These are phyloP conservation scores for Thereuonema tuberculata DNA, from an alignment of 1,140 invertebrate species.

Conservation along the genomic window DNA sequence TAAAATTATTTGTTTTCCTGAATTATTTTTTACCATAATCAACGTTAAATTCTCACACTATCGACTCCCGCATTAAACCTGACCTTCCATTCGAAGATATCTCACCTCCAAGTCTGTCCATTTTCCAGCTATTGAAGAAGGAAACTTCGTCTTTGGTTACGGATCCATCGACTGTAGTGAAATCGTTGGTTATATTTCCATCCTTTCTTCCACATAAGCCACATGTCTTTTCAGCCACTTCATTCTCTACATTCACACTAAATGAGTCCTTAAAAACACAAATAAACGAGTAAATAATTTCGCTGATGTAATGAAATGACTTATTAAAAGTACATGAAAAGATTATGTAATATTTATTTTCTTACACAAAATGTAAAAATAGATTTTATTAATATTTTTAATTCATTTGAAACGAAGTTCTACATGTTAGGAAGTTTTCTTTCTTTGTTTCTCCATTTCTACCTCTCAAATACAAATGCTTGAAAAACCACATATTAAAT, in stretches of 20 bases:
- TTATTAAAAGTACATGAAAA: no score
- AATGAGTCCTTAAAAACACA: constrained; percentile 36
- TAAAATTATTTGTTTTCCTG: not conserved
- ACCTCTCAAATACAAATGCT: no score
- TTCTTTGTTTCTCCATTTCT: no score
- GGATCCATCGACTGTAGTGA: constrained; percentile 42
- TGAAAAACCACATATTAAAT: no score
- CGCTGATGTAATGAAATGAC: not conserved
- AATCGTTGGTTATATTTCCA: constrained; percentile 51
- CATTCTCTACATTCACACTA: constrained; percentile 46
- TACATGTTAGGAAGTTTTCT: no score
- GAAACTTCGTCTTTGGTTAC: constrained; percentile 31
- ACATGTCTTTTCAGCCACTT: constrained; percentile 57
- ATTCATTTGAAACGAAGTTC: no score
- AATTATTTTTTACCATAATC: not conserved
- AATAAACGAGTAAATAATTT: constrained; percentile 7
- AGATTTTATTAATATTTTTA: no score
- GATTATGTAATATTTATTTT: no score
- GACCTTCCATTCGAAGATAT: constrained; percentile 1
- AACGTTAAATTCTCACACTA: no score
- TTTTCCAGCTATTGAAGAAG: constrained; percentile 51
- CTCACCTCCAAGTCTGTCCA: constrained; percentile 45
- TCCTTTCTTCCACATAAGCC: constrained; percentile 68
- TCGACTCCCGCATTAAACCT: no score
- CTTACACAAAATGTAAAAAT: no score